Evolutionary conservation across 2,797 vertebrate genomes (phyloP).

Genomic region (Cynopterus sphinx): DNA sequence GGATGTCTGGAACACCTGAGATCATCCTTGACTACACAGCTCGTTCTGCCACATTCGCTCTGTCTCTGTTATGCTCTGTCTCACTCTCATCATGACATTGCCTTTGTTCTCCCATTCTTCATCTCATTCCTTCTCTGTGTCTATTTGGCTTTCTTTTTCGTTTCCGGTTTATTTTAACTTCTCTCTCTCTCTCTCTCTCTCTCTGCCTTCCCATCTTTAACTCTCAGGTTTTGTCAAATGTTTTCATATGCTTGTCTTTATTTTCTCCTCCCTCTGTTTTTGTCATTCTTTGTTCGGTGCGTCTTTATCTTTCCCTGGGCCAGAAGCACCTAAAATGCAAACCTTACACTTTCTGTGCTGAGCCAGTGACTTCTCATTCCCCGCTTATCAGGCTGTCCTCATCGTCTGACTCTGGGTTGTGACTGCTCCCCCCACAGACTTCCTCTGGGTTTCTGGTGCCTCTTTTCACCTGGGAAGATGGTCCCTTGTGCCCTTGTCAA

Average conservation of each 20-base stretch:
- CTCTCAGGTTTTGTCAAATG: not conserved
- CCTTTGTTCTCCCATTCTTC: not conserved
- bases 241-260: not conserved
- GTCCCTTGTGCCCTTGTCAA: not conserved
- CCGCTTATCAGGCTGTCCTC: not conserved
- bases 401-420: not conserved
- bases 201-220: not conserved
- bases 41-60: accelerated
- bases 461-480: not conserved
- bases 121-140: not conserved
- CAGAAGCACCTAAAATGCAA: not conserved
- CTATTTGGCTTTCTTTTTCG: not conserved
- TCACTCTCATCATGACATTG: not conserved
- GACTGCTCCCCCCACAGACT: not conserved
- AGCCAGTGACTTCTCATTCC: not conserved
- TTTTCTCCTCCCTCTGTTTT: not conserved
- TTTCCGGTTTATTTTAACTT: not conserved
- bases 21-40: accelerated
- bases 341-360: accelerated
- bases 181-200: not conserved
- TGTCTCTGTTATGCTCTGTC: not conserved
- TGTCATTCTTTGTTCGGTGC: not conserved
- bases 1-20: not conserved
- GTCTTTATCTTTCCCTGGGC: not conserved
- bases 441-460: not conserved